Evolutionary conservation across 64 coral and sea anemone species (phyloP), one percentile per base, ranked within the genome.

Genomic region (Acropora tenuis): DNA sequence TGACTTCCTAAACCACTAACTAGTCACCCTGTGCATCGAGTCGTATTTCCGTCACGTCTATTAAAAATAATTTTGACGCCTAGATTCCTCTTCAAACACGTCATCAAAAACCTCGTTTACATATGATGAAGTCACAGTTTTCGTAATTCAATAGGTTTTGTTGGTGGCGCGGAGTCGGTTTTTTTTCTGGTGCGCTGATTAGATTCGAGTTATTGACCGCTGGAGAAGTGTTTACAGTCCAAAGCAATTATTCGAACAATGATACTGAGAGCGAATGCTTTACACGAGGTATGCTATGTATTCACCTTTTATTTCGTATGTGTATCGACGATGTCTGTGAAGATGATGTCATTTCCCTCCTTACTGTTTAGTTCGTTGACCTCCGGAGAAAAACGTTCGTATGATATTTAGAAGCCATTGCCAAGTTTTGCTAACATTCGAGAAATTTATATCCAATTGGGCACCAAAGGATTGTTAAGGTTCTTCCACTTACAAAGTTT

Each of bases 41-140:
- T 16, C 61, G 41, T 2, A 85, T 65, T 85, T 85, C 82, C 82
- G 82, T 85, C 82, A 85, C 82, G 82, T 46, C 11, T 1, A 12
- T 46, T 63, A 60, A 80, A 93, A 87, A 93, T 87, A 87, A 92
- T 41, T 65, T 93, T 93, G 83, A 93, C 91, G 91, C 86, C 82
- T 79, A 88, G 74, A 93, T 93, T 93, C 91, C 91, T 87, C 83
- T 53, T 41, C 2, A 43, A 9, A 49, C 68, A 93, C 91, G 91
- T 93, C 91, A 93, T 87, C 91, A 87, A 49, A 30, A 53, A 76
- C 82, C 80, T 84, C 84, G 87, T 93, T 93, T 93, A 78, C 91
- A 93, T 93, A 78, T 85, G 83, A 87, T 93, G 91, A 93, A 93
- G 91, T 93, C 91, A 93, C 91, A 93, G 82, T 93, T 80, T 93